These are phyloP conservation scores for Machimus rusticus DNA, from an alignment of 2,888 invertebrate species.

Conservation along the genomic window DNA sequence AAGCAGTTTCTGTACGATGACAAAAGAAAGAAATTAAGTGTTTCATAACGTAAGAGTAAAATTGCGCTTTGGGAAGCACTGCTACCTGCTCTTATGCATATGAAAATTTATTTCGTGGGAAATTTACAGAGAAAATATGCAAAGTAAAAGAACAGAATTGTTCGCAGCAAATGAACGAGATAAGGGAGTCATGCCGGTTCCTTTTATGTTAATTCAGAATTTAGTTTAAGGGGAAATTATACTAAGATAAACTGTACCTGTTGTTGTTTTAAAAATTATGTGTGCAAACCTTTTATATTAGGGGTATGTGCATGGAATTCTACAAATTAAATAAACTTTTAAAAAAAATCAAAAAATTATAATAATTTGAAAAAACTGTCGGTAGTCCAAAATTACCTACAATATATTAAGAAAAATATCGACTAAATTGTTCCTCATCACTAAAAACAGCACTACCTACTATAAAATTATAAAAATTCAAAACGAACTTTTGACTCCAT, in stretches of 20 bases:
- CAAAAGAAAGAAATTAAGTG: not conserved
- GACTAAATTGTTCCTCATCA: too few relatives aligned
- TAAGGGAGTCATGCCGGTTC: not conserved
- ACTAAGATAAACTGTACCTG: not conserved
- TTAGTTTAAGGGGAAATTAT: not conserved
- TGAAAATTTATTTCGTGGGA: not conserved
- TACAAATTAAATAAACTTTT: too few relatives aligned
- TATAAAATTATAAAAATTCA: too few relatives aligned
- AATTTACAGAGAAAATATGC: not conserved
- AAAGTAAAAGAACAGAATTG: not conserved
- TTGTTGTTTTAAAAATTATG: not conserved
- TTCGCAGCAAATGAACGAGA: not conserved
- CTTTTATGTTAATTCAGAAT: not conserved
- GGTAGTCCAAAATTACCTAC: too few relatives aligned
- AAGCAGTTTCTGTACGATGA: not conserved
- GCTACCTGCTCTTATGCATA: not conserved
- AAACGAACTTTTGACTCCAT: too few relatives aligned
- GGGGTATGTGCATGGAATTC: too few relatives aligned
- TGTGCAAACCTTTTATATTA: not conserved
- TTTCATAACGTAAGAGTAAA: not conserved
- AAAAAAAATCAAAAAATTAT: too few relatives aligned
- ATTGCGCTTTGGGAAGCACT: not conserved
- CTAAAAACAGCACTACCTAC: too few relatives aligned
- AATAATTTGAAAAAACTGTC: too few relatives aligned
- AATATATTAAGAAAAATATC: too few relatives aligned